phyloP scores from a whole-genome alignment of 2,797 vertebrate genomes.

The Enteromius treurensis region DNA sequence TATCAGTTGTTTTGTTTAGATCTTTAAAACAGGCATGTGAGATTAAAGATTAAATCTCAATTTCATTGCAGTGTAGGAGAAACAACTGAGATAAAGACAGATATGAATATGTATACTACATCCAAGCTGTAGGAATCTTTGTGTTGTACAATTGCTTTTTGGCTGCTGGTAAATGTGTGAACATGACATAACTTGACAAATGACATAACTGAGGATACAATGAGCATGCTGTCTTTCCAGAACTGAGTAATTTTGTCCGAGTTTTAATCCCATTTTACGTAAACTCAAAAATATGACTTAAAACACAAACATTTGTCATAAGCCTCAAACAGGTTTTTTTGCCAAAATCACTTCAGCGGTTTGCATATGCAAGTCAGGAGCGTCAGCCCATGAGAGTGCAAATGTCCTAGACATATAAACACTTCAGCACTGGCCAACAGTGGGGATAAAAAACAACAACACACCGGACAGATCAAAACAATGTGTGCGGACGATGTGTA shows the following conservation, averaged over 20 bases:
- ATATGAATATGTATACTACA: neutral
- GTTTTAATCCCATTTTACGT: neutral
- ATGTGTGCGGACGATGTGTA: constrained; percentile 13
- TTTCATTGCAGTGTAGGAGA: neutral
- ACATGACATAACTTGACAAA: constrained; percentile 26
- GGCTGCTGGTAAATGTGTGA: neutral
- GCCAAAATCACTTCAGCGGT: neutral
- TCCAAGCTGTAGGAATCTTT: neutral
- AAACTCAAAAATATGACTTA: neutral
- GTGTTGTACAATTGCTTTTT: neutral
- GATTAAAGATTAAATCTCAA: neutral
- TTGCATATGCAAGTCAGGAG: neutral
- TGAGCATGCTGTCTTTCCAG: neutral
- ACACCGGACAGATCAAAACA: constrained; percentile 1
- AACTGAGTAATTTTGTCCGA: neutral
- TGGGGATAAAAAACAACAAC: neutral
- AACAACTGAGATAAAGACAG: neutral
- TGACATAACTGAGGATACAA: constrained; percentile 9
- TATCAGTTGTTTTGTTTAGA: neutral
- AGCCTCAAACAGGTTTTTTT: neutral
- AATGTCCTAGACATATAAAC: constrained; percentile 11
- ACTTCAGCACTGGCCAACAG: neutral
- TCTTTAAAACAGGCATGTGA: neutral
- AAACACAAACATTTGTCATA: neutral
- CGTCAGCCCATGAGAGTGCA: neutral